Percentiles rank a stretch among this genome's conserved stretches.
These are phyloP conservation scores for Orgyia antiqua DNA, from an alignment of 2,888 invertebrate genomes.

Conservation along the genomic window DNA sequence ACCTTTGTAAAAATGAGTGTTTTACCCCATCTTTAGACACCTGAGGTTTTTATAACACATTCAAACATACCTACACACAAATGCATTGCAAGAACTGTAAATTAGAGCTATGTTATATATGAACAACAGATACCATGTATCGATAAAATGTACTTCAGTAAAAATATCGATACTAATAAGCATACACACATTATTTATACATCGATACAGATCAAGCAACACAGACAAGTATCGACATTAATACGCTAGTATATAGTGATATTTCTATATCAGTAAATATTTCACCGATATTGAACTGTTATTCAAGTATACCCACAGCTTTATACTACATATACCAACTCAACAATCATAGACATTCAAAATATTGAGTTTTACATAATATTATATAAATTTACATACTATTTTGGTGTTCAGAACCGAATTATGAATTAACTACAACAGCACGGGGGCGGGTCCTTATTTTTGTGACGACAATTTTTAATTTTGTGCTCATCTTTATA, in stretches of 20 bases:
- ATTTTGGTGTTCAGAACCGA: slow-evolving; percentile 69
- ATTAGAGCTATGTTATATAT: slow-evolving; percentile 13
- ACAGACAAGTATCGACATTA: background rate
- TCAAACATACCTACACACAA: too few species aligned
- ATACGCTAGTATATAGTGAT: too few species aligned
- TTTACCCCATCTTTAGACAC: too few species aligned
- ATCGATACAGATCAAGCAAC: background rate
- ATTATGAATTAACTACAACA: slow-evolving; percentile 46
- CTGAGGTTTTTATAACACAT: too few species aligned
- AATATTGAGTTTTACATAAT: slow-evolving; percentile 60
- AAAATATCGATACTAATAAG: background rate
- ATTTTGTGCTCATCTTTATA: slow-evolving; percentile 24
- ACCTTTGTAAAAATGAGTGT: too few species aligned
- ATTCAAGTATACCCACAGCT: slow-evolving; percentile 15
- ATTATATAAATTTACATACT: slow-evolving; percentile 60
- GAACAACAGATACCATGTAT: slow-evolving; percentile 11
- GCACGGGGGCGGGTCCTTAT: slow-evolving; percentile 30
- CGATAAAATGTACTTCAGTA: background rate
- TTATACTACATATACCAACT: slow-evolving; percentile 42
- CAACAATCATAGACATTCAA: slow-evolving; percentile 62
- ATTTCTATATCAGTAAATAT: too few species aligned
- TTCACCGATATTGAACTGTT: too few species aligned
- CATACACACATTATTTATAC: background rate
- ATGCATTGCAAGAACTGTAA: background rate
- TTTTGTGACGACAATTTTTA: slow-evolving; percentile 26